Evolutionary conservation across 2,888 invertebrate genomes (phyloP).

Genomic region (Drosophila pegasa): DNA sequence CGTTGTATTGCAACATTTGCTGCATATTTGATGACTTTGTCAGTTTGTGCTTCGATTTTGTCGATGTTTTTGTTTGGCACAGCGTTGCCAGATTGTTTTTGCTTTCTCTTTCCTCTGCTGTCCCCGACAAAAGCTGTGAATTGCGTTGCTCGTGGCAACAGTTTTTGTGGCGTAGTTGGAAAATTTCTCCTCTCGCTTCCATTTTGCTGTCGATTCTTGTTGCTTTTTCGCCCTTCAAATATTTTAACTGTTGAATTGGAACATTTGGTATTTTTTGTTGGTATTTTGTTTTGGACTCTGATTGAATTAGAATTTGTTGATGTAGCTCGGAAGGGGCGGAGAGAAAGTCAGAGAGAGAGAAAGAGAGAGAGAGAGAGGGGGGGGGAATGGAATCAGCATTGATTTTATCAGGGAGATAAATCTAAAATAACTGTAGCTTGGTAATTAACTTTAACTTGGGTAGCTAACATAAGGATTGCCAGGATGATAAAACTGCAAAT

Average conservation of each 20-base stretch:
- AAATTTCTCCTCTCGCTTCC: neutral
- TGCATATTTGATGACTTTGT: slow-evolving; percentile 50
- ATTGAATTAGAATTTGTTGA: slow-evolving; percentile 2
- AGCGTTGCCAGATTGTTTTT: slow-evolving; percentile 12
- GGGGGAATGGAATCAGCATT: neutral
- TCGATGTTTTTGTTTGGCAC: neutral
- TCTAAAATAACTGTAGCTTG: too few species aligned
- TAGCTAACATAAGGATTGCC: neutral
- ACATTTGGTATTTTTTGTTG: neutral
- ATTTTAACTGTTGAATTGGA: neutral
- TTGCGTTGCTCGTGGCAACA: neutral
- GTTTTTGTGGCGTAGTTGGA: neutral
- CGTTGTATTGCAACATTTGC: slow-evolving; percentile 18
- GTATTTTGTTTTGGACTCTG: neutral
- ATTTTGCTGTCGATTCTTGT: neutral
- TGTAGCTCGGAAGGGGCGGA: too few species aligned
- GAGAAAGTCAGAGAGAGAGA: neutral
- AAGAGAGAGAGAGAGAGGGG: neutral
- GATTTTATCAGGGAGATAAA: neutral
- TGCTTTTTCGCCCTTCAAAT: neutral
- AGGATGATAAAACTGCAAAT: too few species aligned
- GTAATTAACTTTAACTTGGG: too few species aligned
- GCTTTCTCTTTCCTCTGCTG: neutral
- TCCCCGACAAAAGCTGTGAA: slow-evolving; percentile 31
- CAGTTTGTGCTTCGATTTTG: slow-evolving; percentile 35